Evolutionary conservation across 1,140 invertebrate species (phyloP), one percentile per base, ranked within the genome.

Genomic region (Rhagoletis pomonella): DNA sequence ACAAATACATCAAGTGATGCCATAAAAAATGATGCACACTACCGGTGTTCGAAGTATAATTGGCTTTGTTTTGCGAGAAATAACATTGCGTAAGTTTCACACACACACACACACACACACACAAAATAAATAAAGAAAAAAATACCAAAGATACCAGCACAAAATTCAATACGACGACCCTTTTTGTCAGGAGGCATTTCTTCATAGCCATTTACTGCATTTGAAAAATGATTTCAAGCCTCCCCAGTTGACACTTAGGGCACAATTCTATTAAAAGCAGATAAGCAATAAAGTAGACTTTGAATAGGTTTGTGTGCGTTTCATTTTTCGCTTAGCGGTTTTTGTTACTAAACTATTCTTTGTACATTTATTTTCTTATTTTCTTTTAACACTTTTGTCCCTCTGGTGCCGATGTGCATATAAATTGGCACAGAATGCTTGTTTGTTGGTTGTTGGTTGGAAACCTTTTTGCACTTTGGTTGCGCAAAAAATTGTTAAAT

Each of bases 211-310:
- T 81, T 55, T 81, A 55, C 9, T 17, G 73, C 73, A 55, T 55
- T 81, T 81, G 73, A 81, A 50, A 81, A 81, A 81, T 81, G 73
- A 81, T 55, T 19, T 50, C 47, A 17, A 50, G 73, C 17, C 73
- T 81, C 50, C 44, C 10, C 44, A 7, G 5, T 81, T 55, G 73
- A 81, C 73, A 81, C 44, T 81, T 42, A 44, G 73, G 47, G 47
- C 73, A 81, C 73, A 81, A 81, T 81, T 81, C 73, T 55, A 81
- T 81, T 81, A 81, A 81, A 81, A 81, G 73, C 73, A 81, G 73
- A 81, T 81, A 81, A 81, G 73, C 73, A 9, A 17, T n/a, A 81
- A 81, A 81, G 73, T 81, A 55, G 73, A 55, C 55, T 81, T 81
- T 81, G 73, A 81, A 12, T 2, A 81, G 29, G 73, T 29, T 55